Evolutionary conservation across 2,797 vertebrate species (phyloP).

Genomic region (Brachyrhaphis roseni): DNA sequence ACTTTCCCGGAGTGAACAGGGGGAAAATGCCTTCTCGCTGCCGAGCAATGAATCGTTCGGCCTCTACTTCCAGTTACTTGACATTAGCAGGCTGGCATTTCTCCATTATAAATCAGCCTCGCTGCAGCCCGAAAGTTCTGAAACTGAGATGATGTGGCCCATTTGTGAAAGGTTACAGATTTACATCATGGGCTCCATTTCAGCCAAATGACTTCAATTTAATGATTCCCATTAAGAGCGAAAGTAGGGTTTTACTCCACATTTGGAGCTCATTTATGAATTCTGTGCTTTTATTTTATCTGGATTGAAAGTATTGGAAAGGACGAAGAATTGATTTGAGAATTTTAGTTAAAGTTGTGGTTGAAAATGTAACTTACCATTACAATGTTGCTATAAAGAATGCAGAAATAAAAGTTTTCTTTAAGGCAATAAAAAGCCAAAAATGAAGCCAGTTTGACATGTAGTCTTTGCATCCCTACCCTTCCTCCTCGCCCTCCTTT

Average conservation of each 20-base stretch:
- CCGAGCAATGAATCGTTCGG: conserved; percentile 20
- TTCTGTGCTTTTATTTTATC: conserved; percentile 26
- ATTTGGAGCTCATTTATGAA: conserved; percentile 37
- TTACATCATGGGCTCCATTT: conserved; percentile 51
- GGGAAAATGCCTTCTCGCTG: conserved; percentile 16
- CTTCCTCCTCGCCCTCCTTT: conserved; percentile 32
- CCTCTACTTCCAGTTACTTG: conserved; percentile 36
- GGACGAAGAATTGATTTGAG: conserved; percentile 27
- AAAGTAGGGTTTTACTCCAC: conserved; percentile 27
- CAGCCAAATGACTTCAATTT: conserved; percentile 48
- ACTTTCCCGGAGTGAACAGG: conserved; percentile 17
- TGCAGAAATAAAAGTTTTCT: conserved; percentile 23
- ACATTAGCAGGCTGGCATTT: conserved; percentile 44
- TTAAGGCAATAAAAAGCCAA: conserved; percentile 24
- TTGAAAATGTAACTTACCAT: conserved; percentile 26
- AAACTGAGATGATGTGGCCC: conserved; percentile 53
- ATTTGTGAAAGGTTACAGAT: conserved; percentile 46
- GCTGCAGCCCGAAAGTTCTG: conserved; percentile 29
- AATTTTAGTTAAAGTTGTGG: conserved; percentile 19
- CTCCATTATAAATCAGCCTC: conserved; percentile 34
- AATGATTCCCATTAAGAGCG: conserved; percentile 44
- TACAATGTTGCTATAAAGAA: conserved; percentile 42
- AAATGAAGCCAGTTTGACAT: conserved; percentile 83
- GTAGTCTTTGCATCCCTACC: conserved; percentile 82
- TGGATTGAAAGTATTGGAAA: conserved; percentile 11